Percentiles rank a stretch among this genome's conserved stretches.
Conservation (phyloP, 2,797 vertebrate species). For the Hypotaenidia philippensis region DNA sequence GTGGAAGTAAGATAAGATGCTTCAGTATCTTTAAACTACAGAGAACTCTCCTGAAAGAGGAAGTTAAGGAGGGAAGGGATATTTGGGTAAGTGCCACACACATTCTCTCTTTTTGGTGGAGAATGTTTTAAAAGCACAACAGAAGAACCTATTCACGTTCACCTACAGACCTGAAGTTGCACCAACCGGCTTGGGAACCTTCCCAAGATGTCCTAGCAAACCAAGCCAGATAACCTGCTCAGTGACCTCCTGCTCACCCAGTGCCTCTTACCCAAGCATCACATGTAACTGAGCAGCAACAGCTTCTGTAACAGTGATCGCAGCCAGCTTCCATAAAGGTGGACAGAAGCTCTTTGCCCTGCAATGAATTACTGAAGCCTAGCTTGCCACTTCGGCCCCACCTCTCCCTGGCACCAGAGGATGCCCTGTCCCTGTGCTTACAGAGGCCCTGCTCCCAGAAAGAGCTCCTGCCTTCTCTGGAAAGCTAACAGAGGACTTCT, state of each 20-base stretch:
- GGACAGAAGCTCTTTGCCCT: not conserved
- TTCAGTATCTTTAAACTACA: not conserved
- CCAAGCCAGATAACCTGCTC: not conserved
- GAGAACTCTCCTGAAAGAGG: not conserved
- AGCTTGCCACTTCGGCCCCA: not conserved
- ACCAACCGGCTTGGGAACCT: not conserved
- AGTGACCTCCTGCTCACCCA: not conserved
- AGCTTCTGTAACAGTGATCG: accelerated
- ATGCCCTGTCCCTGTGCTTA: not conserved
- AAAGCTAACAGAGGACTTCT: not conserved
- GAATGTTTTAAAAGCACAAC: not conserved
- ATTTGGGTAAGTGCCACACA: not conserved
- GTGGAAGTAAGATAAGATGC: not conserved
- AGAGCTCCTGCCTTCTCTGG: not conserved
- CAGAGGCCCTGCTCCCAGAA: not conserved
- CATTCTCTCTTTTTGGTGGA: not conserved
- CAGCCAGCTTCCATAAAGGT: accelerated
- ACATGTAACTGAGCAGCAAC: not conserved
- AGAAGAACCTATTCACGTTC: not conserved
- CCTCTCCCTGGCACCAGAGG: not conserved
- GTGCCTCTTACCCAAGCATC: not conserved
- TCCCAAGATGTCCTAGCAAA: not conserved
- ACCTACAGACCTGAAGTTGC: not conserved
- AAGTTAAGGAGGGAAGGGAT: not conserved
- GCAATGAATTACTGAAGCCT: not conserved